Base-by-base conservation (phyloP, 2,113 vertebrate genomes). In the Phrynocephalus versicolor region DNA sequence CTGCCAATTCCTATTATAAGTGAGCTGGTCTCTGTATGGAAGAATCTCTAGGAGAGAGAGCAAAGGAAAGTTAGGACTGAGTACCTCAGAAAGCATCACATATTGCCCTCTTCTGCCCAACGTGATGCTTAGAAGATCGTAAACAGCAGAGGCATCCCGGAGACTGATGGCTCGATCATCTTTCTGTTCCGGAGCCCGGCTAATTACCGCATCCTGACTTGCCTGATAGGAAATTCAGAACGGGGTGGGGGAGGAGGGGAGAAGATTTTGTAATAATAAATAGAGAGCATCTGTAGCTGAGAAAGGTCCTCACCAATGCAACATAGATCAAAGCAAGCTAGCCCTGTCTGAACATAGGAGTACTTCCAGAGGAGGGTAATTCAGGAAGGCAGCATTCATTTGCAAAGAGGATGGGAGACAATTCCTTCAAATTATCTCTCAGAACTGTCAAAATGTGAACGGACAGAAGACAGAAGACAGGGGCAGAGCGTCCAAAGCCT, bases 71-170 rank as follows among this genome's bases (percentile, higher is more conserved):
- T 7, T 25, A 62, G 57, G 30, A 74, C 33, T 12, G 45, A 57
- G 80, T 96, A 99, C 99, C 98, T 99, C 98, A 2, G 98, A 98
- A 14, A 99, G 97, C 98, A 99, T 98, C 95, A 94, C 94, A 55
- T 98, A 99, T 97, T 99, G 98, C 96, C 98, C 98, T 94, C 98
- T 98, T 93, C 98, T 97, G 97, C 97, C 98, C 97, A 99, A 97
- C 0, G 98, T 97, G 88, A 99, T 98, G 90, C 97, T 98, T 80
- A 99, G 97, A 92, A 99, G 97, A 94, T 99, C 98, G 0, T 99
- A 99, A 87, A 99, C 97, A 0, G 97, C 97, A 30, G 97, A 95
- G 3, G 98, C 97, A n/a, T 98, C 97, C 89, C 79, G 96, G 72
- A 99, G 94, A 91, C 98, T 99, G 90, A 96, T 90, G 12, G 95